A percentile compares a stretch with the other conserved stretches of the same genome.
Evolutionary conservation across 1,140 invertebrate genomes (phyloP).

Genomic region (Zaprionus davidi): DNA sequence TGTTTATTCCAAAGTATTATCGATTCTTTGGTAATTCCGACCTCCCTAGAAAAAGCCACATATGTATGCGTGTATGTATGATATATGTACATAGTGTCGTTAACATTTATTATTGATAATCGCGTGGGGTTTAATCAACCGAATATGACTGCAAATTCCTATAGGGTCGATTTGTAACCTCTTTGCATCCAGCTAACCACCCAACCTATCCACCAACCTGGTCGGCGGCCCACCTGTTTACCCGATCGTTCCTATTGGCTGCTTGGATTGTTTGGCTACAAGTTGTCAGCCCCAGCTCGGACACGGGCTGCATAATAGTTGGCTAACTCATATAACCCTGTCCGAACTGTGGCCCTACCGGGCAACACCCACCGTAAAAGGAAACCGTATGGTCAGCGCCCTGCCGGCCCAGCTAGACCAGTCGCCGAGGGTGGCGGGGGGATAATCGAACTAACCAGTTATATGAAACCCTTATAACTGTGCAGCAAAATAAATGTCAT

Average conservation of each 20-base stretch:
- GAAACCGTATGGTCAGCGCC: constrained; percentile 37
- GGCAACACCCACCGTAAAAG: constrained; percentile 42
- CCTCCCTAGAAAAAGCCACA: neutral
- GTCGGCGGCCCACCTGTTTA: neutral
- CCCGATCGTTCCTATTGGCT: constrained; percentile 56
- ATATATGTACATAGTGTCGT: neutral
- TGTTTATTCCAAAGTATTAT: neutral
- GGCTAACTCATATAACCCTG: constrained; percentile 58
- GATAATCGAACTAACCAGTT: constrained; percentile 80
- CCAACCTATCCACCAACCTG: neutral
- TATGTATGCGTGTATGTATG: neutral
- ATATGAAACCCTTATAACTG: constrained; percentile 83
- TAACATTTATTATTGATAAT: constrained; percentile 37
- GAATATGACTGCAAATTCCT: constrained; percentile 38
- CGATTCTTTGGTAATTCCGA: constrained; percentile 8
- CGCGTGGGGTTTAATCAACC: constrained; percentile 29
- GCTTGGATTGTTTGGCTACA: constrained; percentile 7
- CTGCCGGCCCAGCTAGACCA: neutral
- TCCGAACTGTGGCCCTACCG: constrained; percentile 13
- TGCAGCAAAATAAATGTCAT: constrained; percentile 83
- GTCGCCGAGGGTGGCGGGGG: constrained; percentile 28
- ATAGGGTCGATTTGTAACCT: constrained; percentile 17
- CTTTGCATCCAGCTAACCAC: constrained; percentile 7
- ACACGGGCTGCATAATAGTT: constrained; percentile 69
- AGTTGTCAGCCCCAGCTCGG: constrained; percentile 33